These are phyloP conservation scores for Cryptoleucopteryx plumbea DNA, from an alignment of 2,113 vertebrate species.

Conservation along the genomic window DNA sequence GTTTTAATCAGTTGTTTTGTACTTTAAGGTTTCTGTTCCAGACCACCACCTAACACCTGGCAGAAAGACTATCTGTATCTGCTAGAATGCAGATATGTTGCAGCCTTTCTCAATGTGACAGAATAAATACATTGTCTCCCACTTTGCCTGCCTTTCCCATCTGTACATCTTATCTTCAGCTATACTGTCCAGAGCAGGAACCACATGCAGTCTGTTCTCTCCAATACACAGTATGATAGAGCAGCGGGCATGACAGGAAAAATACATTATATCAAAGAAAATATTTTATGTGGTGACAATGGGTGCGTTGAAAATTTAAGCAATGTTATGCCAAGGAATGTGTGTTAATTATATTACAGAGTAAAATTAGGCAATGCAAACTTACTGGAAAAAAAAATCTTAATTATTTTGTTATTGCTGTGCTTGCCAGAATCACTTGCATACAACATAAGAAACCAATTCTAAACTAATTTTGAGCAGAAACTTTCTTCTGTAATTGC, in stretches of 20 bases:
- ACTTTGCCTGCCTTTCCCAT: background rate
- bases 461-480: slow-evolving; percentile 44
- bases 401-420: slow-evolving; percentile 46
- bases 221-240: background rate
- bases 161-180: background rate
- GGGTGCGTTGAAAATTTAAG: background rate
- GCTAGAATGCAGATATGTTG: background rate
- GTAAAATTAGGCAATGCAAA: slow-evolving; percentile 23
- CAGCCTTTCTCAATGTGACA: background rate
- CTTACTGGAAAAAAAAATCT: background rate
- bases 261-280: background rate
- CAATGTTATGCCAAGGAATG: background rate
- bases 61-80: background rate
- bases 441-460: slow-evolving; percentile 55
- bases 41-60: background rate
- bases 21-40: background rate
- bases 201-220: background rate
- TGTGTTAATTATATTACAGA: slow-evolving; percentile 39
- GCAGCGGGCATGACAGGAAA: background rate
- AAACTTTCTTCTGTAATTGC: slow-evolving; percentile 42
- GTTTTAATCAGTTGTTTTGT: background rate
- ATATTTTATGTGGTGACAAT: slow-evolving; percentile 5
- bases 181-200: background rate
- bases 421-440: slow-evolving; percentile 41
- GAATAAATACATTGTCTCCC: background rate